These are phyloP conservation scores for Calonectris borealis DNA, from an alignment of 2,113 vertebrate species.

Conservation along the genomic window DNA sequence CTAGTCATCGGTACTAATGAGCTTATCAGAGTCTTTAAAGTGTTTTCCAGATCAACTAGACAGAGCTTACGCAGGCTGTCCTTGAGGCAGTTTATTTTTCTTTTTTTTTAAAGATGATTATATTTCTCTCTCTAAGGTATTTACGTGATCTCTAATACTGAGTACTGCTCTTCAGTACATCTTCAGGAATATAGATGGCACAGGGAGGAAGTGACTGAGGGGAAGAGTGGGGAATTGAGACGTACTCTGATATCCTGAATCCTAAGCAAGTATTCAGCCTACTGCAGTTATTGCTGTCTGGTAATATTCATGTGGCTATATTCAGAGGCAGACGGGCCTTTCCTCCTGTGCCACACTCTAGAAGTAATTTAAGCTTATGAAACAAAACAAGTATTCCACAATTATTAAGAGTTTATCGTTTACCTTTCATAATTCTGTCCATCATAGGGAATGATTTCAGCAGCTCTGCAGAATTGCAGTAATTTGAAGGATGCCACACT, in stretches of 20 bases:
- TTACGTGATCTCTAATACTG: background rate
- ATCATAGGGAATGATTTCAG: background rate
- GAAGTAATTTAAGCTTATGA: conserved; percentile 42
- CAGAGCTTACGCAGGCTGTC: background rate
- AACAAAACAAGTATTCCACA: conserved; percentile 27
- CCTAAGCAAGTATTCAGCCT: background rate
- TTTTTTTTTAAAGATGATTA: background rate
- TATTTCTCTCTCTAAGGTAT: conserved; percentile 35
- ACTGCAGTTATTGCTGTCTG: background rate
- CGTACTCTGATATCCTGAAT: background rate
- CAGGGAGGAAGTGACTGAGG: background rate
- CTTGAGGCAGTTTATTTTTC: background rate
- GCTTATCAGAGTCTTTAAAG: conserved; percentile 43
- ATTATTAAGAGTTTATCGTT: conserved; percentile 21
- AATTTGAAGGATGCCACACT: background rate
- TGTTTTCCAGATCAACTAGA: conserved; percentile 16
- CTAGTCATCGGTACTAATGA: conserved; percentile 46
- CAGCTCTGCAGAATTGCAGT: background rate
- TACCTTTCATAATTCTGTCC: background rate
- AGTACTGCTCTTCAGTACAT: conserved; percentile 3
- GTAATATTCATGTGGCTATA: background rate
- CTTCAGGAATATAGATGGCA: background rate
- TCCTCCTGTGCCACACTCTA: background rate
- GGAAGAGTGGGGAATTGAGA: conserved; percentile 28
- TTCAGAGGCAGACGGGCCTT: conserved; percentile 16